Evolutionary conservation across 1,140 invertebrate species (phyloP).

Genomic region (Drosophila fuyamai): DNA sequence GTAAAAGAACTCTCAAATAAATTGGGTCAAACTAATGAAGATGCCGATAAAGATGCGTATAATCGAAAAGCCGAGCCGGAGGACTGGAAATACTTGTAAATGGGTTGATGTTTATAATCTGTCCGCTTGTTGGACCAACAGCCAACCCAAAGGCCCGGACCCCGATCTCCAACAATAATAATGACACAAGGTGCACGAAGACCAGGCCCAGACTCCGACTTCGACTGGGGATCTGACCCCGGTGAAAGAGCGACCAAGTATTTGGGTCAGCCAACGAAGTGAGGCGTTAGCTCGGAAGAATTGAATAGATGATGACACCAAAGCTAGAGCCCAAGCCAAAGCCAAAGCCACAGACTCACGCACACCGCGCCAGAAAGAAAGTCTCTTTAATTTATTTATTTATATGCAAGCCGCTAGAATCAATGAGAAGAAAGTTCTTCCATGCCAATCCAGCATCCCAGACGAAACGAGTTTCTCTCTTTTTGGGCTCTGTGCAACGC

Average conservation of each 20-base stretch:
- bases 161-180: conserved; percentile 19
- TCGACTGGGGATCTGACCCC: conserved; percentile 33
- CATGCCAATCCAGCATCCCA: conserved; percentile 62
- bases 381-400: conserved; percentile 81
- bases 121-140: conserved; percentile 69
- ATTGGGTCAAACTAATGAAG: conserved; percentile 80
- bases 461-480: conserved; percentile 43
- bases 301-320: conserved; percentile 72
- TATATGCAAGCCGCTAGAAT: conserved; percentile 76
- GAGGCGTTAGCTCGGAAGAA: conserved; percentile 39
- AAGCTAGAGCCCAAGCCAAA: conserved; percentile 56
- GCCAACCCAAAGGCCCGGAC: conserved; percentile 9
- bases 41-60: conserved; percentile 71
- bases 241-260: conserved; percentile 58
- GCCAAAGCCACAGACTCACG: conserved; percentile 31
- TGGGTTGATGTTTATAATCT: conserved; percentile 64
- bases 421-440: conserved; percentile 77
- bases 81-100: conserved; percentile 59
- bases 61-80: conserved; percentile 49
- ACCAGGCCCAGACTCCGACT: conserved; percentile 10
- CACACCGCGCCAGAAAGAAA: conserved; percentile 64
- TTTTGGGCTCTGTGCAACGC: conserved; percentile 19
- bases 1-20: conserved; percentile 61
- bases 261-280: conserved; percentile 63
- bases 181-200: conserved; percentile 75